A percentile compares a stretch with the other conserved stretches of the same genome.
phyloP scores from a whole-genome alignment of 2,888 invertebrate genomes.

The Dryobota labecula region DNA sequence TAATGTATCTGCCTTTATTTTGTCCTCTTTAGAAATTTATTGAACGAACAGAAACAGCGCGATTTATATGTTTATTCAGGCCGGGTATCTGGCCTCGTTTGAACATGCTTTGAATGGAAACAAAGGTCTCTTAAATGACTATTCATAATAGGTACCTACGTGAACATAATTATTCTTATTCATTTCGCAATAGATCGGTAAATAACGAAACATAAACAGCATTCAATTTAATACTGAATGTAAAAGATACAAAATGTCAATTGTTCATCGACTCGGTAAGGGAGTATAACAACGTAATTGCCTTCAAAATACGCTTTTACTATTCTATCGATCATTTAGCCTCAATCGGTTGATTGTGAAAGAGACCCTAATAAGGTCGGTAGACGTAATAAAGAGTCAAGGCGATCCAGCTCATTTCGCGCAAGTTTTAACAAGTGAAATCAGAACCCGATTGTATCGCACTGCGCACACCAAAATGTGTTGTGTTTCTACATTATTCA shows the following conservation, averaged over 20 bases:
- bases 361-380: constrained; percentile 58
- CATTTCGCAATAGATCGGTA: constrained; percentile 50
- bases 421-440: constrained; percentile 61
- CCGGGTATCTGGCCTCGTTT: constrained; percentile 65
- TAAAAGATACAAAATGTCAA: constrained; percentile 42
- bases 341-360: constrained; percentile 58
- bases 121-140: constrained; percentile 64
- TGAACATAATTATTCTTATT: constrained; percentile 50
- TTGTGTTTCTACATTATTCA: constrained; percentile 60
- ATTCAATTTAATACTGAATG: constrained; percentile 49
- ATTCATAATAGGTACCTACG: constrained; percentile 43
- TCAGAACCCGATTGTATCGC: constrained; percentile 51
- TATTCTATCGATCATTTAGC: constrained; percentile 57
- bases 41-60: constrained; percentile 71
- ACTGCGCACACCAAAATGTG: constrained; percentile 41
- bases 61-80: constrained; percentile 78
- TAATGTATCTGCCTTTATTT: constrained; percentile 71
- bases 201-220: constrained; percentile 40
- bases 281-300: constrained; percentile 42
- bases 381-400: constrained; percentile 59
- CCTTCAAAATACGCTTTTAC: constrained; percentile 54
- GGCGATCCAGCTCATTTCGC: constrained; percentile 55
- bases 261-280: constrained; percentile 36
- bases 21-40: constrained; percentile 76
- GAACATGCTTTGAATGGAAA: constrained; percentile 72